Percentiles rank a stretch among this genome's conserved stretches.
These are phyloP conservation scores for Mamestra brassicae DNA, from an alignment of 2,888 invertebrate species.

Conservation along the genomic window DNA sequence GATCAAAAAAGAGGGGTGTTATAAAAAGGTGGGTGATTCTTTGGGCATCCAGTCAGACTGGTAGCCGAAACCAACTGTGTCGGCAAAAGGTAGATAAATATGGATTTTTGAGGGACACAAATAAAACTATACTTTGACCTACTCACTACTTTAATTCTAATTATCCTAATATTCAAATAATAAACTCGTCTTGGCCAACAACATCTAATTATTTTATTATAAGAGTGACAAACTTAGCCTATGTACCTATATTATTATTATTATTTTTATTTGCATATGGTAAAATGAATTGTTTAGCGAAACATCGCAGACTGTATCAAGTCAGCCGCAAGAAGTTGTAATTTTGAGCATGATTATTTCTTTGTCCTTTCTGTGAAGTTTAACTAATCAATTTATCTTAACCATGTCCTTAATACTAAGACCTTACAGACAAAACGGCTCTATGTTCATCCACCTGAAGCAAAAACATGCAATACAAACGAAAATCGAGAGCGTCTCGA, in stretches of 20 bases:
- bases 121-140: neutral
- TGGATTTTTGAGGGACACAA: neutral
- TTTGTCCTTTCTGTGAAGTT: neutral
- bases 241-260: neutral
- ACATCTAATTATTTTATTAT: no score
- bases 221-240: neutral
- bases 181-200: no score
- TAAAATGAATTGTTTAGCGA: neutral
- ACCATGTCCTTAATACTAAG: neutral
- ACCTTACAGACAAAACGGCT: neutral
- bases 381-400: neutral
- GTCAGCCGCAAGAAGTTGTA: neutral
- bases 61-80: no score
- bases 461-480: neutral
- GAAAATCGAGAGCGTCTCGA: neutral
- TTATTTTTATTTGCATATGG: neutral
- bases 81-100: no score
- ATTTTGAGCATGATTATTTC: neutral
- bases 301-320: neutral
- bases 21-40: no score
- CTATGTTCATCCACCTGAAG: neutral
- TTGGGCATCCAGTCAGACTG: no score
- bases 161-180: neutral
- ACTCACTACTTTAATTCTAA: neutral
- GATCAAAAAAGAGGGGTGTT: no score